Conservation (phyloP, 2,113 vertebrate genomes). For the Himantopus leucocephalus region DNA sequence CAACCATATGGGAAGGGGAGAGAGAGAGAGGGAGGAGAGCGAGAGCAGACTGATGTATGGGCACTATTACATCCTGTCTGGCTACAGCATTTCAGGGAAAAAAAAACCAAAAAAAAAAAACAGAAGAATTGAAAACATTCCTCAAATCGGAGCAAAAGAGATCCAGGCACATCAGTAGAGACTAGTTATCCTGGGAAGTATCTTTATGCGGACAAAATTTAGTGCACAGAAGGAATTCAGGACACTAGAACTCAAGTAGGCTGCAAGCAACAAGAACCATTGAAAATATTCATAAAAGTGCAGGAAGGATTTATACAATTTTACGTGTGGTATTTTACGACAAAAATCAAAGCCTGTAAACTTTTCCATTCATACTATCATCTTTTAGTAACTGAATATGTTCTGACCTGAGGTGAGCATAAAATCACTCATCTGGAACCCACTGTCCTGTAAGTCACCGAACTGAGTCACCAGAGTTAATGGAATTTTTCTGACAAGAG, state of each 20-base stretch:
- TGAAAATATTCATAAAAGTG: background rate
- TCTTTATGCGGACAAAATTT: background rate
- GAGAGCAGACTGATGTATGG: background rate
- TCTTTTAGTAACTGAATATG: background rate
- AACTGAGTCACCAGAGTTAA: constrained; percentile 16
- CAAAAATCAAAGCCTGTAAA: background rate
- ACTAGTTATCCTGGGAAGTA: background rate
- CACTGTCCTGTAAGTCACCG: background rate
- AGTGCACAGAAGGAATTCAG: constrained; percentile 40
- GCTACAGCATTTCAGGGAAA: background rate
- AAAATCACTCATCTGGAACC: constrained; percentile 3
- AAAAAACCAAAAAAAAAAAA: background rate
- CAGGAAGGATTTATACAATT: background rate
- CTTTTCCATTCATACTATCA: background rate
- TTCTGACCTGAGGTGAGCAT: background rate
- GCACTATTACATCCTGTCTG: background rate
- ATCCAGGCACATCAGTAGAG: background rate
- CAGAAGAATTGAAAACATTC: background rate
- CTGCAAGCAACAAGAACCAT: constrained; percentile 16
- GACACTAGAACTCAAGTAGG: constrained; percentile 44
- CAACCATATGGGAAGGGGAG: background rate
- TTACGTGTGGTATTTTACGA: background rate
- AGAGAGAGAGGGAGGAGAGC: background rate
- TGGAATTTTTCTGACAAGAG: background rate
- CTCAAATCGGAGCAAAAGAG: background rate